phyloP scores from a whole-genome alignment of 2,113 vertebrate genomes.

The Ictidomys tridecemlineatus region DNA sequence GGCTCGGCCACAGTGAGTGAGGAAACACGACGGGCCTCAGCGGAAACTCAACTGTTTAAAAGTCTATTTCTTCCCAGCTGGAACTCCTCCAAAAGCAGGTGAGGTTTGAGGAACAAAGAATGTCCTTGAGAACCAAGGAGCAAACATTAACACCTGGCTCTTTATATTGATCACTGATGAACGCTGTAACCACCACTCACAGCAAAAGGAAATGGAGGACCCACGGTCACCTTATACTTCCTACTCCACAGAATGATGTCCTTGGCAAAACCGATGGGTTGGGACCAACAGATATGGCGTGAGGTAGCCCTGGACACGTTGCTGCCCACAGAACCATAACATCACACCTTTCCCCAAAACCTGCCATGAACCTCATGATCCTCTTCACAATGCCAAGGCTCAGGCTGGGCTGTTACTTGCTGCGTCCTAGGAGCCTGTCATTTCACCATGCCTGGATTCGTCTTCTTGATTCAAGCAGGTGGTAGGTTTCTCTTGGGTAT shows the following conservation, averaged over 20 bases:
- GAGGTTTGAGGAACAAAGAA: not conserved
- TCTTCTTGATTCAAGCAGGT: not conserved
- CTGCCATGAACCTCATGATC: not conserved
- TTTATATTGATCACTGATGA: conserved; percentile 40
- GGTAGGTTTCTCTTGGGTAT: not conserved
- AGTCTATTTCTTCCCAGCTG: not conserved
- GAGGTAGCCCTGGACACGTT: not conserved
- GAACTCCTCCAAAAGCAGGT: not conserved
- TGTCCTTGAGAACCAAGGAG: conserved; percentile 23
- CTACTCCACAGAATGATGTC: conserved; percentile 27
- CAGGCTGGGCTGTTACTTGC: not conserved
- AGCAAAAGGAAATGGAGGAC: conserved; percentile 16
- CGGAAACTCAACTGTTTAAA: not conserved
- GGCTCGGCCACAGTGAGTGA: not conserved
- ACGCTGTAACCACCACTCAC: not conserved
- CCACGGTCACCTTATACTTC: not conserved
- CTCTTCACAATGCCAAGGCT: not conserved
- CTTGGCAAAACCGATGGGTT: not conserved
- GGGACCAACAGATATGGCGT: not conserved
- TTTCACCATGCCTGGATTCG: fast-evolving
- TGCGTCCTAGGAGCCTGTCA: not conserved
- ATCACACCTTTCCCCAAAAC: too few relatives aligned
- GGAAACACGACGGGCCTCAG: not conserved
- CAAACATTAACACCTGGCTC: not conserved
- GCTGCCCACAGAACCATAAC: not conserved